phyloP scores from a whole-genome alignment of 2,888 invertebrate species.

The Crematogaster levior region DNA sequence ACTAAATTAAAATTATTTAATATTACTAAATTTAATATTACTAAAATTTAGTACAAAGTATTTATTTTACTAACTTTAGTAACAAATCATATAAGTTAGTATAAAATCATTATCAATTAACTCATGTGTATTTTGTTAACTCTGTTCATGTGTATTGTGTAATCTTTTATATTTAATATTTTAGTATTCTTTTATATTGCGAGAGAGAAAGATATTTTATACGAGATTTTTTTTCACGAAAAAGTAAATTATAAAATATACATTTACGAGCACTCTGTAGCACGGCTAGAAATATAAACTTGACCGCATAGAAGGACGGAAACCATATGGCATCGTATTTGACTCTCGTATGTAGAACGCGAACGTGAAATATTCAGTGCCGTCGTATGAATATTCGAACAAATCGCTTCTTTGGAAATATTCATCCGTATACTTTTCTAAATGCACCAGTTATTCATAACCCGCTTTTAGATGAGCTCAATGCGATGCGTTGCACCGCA shows the following conservation, averaged over 20 bases:
- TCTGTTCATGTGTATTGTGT: too few relatives aligned
- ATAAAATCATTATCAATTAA: background rate
- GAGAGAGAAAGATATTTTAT: background rate
- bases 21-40: too few relatives aligned
- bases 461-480: constrained; percentile 72
- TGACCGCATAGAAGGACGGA: constrained; percentile 11
- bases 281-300: constrained; percentile 20
- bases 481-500: constrained; percentile 55
- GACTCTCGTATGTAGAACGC: constrained; percentile 13
- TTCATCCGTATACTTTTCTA: constrained; percentile 61
- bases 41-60: too few relatives aligned
- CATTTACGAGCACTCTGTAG: background rate
- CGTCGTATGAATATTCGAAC: constrained; percentile 41
- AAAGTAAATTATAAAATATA: background rate
- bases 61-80: too few relatives aligned
- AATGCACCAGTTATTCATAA: constrained; percentile 73
- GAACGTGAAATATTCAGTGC: constrained; percentile 34
- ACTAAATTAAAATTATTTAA: too few relatives aligned
- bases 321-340: background rate
- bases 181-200: background rate
- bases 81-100: too few relatives aligned
- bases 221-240: constrained; percentile 2
- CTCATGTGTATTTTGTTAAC: background rate
- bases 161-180: background rate
- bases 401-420: constrained; percentile 65